These are phyloP conservation scores for Mormyrus iriodes DNA, from an alignment of 2,113 vertebrate genomes.

Conservation along the genomic window DNA sequence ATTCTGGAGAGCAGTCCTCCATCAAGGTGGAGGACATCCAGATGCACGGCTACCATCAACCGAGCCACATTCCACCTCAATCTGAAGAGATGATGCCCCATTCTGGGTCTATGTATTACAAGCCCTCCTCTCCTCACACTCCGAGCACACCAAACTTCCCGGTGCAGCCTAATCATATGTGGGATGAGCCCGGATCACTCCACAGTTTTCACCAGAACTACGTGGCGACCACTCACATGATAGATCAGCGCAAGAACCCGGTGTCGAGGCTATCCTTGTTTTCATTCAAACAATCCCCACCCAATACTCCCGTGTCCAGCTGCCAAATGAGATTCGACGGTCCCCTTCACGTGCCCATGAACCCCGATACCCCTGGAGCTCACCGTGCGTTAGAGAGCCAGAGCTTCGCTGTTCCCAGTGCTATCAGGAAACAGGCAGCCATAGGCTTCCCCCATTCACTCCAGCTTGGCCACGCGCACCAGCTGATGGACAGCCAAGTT, in stretches of 20 bases:
- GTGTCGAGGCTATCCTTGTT: conserved; percentile 94
- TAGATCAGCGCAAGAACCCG: conserved; percentile 89
- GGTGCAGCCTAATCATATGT: conserved; percentile 86
- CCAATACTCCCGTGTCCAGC: conserved; percentile 89
- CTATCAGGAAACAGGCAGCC: conserved; percentile 82
- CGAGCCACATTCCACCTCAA: conserved; percentile 82
- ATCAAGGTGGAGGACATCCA: conserved; percentile 98
- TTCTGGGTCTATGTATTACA: conserved; percentile 94
- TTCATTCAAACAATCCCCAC: conserved; percentile 97
- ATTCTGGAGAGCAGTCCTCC: conserved; percentile 87
- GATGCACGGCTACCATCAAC: conserved; percentile 94
- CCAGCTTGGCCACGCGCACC: conserved; percentile 86
- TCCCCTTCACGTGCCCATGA: conserved; percentile 87
- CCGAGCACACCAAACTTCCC: conserved; percentile 87
- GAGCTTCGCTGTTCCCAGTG: conserved; percentile 84
- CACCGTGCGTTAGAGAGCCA: conserved; percentile 84
- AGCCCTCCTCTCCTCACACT: conserved; percentile 88
- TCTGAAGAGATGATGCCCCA: conserved; percentile 91
- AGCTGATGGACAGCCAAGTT: conserved; percentile 89
- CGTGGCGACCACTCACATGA: conserved; percentile 89
- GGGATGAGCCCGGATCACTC: conserved; percentile 92
- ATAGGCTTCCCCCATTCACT: conserved; percentile 89
- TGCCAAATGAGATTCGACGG: conserved; percentile 99
- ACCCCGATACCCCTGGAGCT: conserved; percentile 73
- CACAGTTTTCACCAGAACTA: conserved; percentile 98